These are phyloP conservation scores for Lacerta viridis DNA, from an alignment of 2,797 vertebrate genomes.

Conservation along the genomic window DNA sequence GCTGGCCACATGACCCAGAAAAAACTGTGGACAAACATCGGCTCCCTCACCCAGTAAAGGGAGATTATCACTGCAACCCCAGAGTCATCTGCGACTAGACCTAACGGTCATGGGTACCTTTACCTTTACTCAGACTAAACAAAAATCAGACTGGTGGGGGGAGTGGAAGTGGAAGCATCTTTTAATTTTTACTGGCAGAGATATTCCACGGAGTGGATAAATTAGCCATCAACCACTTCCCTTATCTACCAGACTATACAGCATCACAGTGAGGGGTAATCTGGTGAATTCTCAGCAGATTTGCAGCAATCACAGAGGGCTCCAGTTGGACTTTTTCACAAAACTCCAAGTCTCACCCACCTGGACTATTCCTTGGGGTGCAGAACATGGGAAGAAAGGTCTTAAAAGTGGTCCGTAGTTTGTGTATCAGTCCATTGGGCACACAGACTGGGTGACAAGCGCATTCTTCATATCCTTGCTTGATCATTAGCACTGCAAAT, in stretches of 20 bases:
- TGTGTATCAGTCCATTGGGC: background rate
- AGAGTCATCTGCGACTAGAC: no score
- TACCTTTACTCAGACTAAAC: background rate
- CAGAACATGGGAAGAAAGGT: slow-evolving; percentile 8
- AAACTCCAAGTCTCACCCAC: slow-evolving; percentile 2
- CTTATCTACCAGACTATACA: background rate
- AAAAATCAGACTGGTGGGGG: background rate
- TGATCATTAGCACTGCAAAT: background rate
- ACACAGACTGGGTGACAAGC: background rate
- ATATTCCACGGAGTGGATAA: background rate
- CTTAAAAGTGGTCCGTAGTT: background rate
- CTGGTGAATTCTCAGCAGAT: background rate
- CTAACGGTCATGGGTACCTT: no score
- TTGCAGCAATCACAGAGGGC: background rate
- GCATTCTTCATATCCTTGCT: background rate
- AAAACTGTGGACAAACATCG: no score
- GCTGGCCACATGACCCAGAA: no score
- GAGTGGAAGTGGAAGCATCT: background rate
- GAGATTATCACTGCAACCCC: no score
- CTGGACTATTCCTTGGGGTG: background rate
- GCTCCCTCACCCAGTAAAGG: no score
- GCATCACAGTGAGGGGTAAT: background rate
- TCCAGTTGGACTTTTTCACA: slow-evolving; percentile 14
- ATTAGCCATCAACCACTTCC: background rate
- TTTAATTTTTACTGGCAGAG: background rate